Percentiles rank a stretch among this genome's conserved stretches.
phyloP scores from a whole-genome alignment of 92 coral and sea anemone species.

The Epizoanthus illoricatus region DNA sequence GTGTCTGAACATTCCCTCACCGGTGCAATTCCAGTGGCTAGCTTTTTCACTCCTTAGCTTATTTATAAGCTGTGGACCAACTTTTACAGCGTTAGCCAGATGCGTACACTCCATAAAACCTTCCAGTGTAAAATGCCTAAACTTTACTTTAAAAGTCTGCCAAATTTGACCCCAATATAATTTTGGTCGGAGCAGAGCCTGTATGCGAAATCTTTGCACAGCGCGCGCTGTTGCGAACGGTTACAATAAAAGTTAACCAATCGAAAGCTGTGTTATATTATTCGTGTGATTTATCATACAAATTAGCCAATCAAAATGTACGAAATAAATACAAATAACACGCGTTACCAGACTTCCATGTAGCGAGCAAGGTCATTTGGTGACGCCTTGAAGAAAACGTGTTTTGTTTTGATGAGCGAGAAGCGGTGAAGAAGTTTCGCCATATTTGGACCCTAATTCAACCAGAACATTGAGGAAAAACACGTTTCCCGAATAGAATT shows the following conservation, averaged over 20 bases:
- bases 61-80: conserved; percentile 80
- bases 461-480: no score
- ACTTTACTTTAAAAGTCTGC: conserved; percentile 44
- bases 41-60: conserved; percentile 78
- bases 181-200: conserved; percentile 57
- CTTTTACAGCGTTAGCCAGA: conserved; percentile 81
- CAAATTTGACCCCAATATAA: conserved; percentile 50
- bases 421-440: not conserved
- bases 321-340: not conserved
- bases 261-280: conserved; percentile 51
- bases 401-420: not conserved
- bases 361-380: not conserved
- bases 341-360: conserved; percentile 16
- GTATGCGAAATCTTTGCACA: conserved; percentile 75
- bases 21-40: conserved; percentile 87
- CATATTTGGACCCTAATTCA: not conserved
- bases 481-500: no score
- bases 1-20: conserved; percentile 46
- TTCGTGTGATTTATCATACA: not conserved
- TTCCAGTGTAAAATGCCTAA: conserved; percentile 33
- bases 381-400: conserved; percentile 18
- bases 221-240: conserved; percentile 78
- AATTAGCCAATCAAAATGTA: conserved; percentile 26
- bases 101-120: conserved; percentile 94
- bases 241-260: conserved; percentile 73